A percentile compares a stretch with the other conserved stretches of the same genome.
Evolutionary conservation across 2,113 vertebrate genomes (phyloP).

Genomic region (Hippocampus barbouri): DNA sequence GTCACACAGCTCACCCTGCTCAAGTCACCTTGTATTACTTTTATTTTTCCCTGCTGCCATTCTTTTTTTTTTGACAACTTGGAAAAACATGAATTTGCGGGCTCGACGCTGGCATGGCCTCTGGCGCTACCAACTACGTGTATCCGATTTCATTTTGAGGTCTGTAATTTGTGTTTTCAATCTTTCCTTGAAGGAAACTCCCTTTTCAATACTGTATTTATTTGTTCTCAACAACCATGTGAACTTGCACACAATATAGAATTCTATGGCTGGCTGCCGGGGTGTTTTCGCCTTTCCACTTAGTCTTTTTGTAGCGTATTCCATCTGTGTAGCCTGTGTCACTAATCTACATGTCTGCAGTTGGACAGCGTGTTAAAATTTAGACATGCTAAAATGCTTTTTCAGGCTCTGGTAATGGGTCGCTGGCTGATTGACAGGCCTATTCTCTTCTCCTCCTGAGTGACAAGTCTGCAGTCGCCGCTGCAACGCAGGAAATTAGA

Average conservation of each 20-base stretch:
- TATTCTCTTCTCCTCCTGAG: conserved; percentile 67
- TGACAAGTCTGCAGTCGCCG: conserved; percentile 67
- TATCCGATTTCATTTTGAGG: conserved; percentile 19
- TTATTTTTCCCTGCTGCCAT: conserved; percentile 9
- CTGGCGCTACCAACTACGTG: conserved; percentile 18
- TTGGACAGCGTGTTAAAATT: conserved; percentile 54
- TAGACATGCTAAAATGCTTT: conserved; percentile 60
- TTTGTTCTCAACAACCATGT: background rate
- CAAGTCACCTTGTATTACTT: conserved; percentile 41
- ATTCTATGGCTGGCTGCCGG: background rate
- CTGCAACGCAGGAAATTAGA: conserved; percentile 69
- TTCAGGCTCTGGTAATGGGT: conserved; percentile 56
- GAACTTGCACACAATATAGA: background rate
- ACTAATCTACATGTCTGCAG: conserved; percentile 34
- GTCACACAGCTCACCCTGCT: conserved; percentile 43
- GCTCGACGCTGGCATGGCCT: conserved; percentile 13
- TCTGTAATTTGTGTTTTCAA: conserved; percentile 4
- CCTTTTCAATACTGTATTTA: background rate
- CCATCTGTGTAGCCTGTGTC: conserved; percentile 9
- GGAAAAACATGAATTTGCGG: conserved; percentile 20
- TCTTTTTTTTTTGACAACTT: conserved; percentile 10
- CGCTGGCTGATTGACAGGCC: conserved; percentile 70
- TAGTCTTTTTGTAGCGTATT: conserved; percentile 12
- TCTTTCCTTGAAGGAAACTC: background rate
- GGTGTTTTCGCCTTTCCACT: conserved; percentile 6